A percentile compares a stretch with the other conserved stretches of the same genome.
Conservation (phyloP, 2,113 vertebrate genomes). For the Puma concolor region DNA sequence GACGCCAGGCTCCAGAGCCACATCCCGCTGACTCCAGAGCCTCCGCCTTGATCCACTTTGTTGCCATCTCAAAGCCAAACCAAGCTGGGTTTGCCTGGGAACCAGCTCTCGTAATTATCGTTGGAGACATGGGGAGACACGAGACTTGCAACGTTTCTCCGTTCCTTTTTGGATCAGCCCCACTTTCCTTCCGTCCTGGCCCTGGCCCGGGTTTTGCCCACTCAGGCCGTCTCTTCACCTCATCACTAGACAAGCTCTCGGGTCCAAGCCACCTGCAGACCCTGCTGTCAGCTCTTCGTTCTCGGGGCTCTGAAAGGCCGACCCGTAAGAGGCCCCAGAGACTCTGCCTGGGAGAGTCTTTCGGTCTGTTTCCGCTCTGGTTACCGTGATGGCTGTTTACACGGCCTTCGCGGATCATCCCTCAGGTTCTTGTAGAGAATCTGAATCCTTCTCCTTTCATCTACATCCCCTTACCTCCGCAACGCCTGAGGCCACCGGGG, state of each 20-base stretch:
- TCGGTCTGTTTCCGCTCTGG: slow-evolving; percentile 39
- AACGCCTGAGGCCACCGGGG: background rate
- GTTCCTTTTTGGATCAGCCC: background rate
- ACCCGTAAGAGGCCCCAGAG: background rate
- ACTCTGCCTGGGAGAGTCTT: slow-evolving; percentile 44
- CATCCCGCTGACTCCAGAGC: background rate
- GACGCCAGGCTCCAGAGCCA: background rate
- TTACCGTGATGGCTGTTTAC: slow-evolving; percentile 59
- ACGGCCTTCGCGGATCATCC: slow-evolving; percentile 54
- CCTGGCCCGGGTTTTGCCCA: background rate
- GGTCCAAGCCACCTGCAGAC: background rate
- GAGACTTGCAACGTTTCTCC: background rate
- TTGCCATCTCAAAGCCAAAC: background rate
- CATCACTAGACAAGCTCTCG: background rate
- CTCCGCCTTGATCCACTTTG: background rate
- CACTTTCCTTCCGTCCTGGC: background rate
- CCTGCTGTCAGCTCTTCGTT: background rate
- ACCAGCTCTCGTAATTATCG: background rate
- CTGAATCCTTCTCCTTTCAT: slow-evolving; percentile 24
- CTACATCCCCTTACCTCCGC: background rate
- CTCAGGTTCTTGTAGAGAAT: slow-evolving; percentile 56
- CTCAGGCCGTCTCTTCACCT: background rate
- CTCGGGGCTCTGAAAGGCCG: slow-evolving; percentile 10
- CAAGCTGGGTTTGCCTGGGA: background rate
- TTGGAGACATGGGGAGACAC: background rate